Evolutionary conservation across 2,888 invertebrate species (phyloP), one percentile per base, ranked within the genome.

Genomic region (Chalcosyrphus nemorum): DNA sequence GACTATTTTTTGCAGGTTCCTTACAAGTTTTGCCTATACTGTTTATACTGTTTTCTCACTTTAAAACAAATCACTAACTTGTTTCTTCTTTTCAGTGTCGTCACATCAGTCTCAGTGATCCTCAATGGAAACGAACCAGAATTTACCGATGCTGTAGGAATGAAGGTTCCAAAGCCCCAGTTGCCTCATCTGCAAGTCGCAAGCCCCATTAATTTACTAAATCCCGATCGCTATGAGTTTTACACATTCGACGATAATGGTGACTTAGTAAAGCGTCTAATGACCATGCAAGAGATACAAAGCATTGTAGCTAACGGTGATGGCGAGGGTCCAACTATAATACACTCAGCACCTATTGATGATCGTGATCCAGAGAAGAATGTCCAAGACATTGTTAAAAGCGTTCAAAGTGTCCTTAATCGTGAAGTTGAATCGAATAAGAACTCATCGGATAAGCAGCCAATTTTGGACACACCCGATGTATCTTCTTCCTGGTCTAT

Each of bases 241-340:
- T 97, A 96, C 89, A 96, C 97, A 0, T 96, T 97, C 88, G 95
- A 97, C 88, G 96, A 96, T 88, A 94, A 95, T 71, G 97, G 97
- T 11, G 96, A 97, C 88, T 92, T 97, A 19, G 94, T 97, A 0
- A 96, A 96, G 88, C 93, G 95, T 78, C 92, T 96, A 32, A 97
- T 97, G 97, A 96, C 96, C 5, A 92, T 96, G 87, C 94, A 95
- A 88, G 96, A 97, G 92, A 97, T 97, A 86, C 96, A 96, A 89
- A 95, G 95, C 45, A 95, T 97, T 78, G 96, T 97, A 32, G 97
- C 97, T 0, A 95, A 95, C 35, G 96, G 96, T 0, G 96, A 96
- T 89, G 94, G 94, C 75, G 94, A 95, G 52, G 94, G 93, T 63
- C 91, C 91, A 0, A 89, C 91, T 0, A 89, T 91, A 1, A 89